Base-by-base conservation (phyloP, 2,113 vertebrate species). In the Siniperca knerii region DNA sequence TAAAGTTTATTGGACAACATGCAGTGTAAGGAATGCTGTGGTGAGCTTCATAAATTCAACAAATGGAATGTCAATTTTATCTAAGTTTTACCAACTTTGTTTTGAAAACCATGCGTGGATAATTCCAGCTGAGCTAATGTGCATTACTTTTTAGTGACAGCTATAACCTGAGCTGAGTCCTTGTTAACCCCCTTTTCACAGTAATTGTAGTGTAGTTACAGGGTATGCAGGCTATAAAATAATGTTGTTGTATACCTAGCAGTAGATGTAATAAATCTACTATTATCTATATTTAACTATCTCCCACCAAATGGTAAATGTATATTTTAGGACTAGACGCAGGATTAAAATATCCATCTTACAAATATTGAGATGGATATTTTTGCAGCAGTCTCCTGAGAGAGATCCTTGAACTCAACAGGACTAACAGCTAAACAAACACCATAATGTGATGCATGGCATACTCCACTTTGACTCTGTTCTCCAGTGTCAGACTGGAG, bases 361-460 rank as follows among this genome's bases (percentile, higher is more conserved):
- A 10, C 13, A 54, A 50, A 52, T 35, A 2, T 52, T 33, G 12
- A 4, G 13, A 25, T 37, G 33, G 20, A 72, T 72, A 73, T 25
- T 74, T 71, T 57, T 79, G 29, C 54, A 6, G 58, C 20, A 64
- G 33, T 25, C 18, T 73, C 50, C 55, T 20, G 42, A 46, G 23
- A 71, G 72, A 70, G 20, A 50, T 74, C 61, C 57, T 71, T 87
- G 29, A 82, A 61, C 29, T 42, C 23, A 7, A 35, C 40, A 52
- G 54, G 33, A 44, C 70, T n/a, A 57, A 33, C 55, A 40, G 40
- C 46, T 69, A 44, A 70, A 61, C 81, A 83, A 81, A 78, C 65
- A 62, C 23, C 11, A 29, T 66, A 69, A 86, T 48, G 9, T 74
- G 5, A 81, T 83, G 76, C 82, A 60, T 35, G 60, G 64, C 55